Evolutionary conservation across 2,888 invertebrate genomes (phyloP), one percentile per base, ranked within the genome.

Genomic region (Epiblema foenella): DNA sequence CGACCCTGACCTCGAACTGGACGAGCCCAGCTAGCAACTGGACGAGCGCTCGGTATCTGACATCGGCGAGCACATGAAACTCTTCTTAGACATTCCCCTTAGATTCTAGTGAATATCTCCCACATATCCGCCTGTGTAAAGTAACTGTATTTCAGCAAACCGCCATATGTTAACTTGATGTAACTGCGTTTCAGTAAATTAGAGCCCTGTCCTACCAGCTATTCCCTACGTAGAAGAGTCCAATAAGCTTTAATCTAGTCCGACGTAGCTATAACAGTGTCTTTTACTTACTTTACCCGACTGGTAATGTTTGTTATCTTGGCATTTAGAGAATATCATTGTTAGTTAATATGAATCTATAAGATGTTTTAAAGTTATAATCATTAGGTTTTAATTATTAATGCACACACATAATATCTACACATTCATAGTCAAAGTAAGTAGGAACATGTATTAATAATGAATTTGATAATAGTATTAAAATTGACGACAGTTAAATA

Each of bases 61-160:
- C 79, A 94, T 95, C 79, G 91, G 92, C 77, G 91, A 93, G 84
- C 90, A 90, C 83, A 92, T 93, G 91, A 92, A 92, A 82, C 89
- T 95, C 72, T 94, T 95, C 81, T 84, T 94, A 78, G 94, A 95
- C 85, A 92, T 95, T 79, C 95, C 95, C 33, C 92, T 95, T 75
- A 91, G 94, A 79, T 95, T 94, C 84, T 94, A 89, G 66, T 62
- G 62, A 67, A 71, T 71, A 70, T 70, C 70, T 59, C 54, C 24
- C n/a, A 62, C 66, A 71, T 71, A 71, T 71, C 71, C 46, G n/a
- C 58, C 29, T 46, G 46, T 46, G 46, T 12, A 11, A 65, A 29
- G 54, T 70, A 18, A 37, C 52, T 29, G 51, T 15, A 12, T 33
- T 51, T 52, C 39, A n/a, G 57, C 24, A 11, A 42, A 70, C 33